Percentiles rank a stretch among this genome's conserved stretches.
These are phyloP conservation scores for Megaceryle torquata DNA, from an alignment of 2,113 vertebrate genomes.

Conservation along the genomic window DNA sequence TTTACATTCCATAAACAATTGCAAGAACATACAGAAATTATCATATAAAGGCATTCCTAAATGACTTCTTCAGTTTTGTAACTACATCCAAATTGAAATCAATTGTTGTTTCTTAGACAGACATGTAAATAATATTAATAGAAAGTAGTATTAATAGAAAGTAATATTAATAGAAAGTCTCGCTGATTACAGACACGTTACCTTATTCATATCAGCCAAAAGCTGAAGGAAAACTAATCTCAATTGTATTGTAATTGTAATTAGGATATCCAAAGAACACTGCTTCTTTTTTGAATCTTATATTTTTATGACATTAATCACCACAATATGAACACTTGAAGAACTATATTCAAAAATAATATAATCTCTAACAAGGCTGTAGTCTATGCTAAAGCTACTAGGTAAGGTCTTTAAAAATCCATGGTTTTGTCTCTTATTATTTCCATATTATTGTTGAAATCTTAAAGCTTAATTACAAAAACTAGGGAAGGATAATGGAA, in stretches of 20 bases:
- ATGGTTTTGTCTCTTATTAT: neutral
- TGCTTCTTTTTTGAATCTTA: neutral
- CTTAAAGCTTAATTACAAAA: neutral
- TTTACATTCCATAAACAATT: neutral
- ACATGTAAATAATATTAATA: neutral
- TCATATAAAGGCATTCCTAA: neutral
- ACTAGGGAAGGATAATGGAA: neutral
- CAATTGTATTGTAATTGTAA: neutral
- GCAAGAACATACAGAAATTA: neutral
- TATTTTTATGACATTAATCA: neutral
- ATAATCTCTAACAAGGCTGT: neutral
- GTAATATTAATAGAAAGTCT: neutral
- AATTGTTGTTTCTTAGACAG: neutral
- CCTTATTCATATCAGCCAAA: neutral
- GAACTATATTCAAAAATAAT: neutral
- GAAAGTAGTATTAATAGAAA: neutral
- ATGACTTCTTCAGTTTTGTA: neutral
- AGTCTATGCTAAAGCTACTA: neutral
- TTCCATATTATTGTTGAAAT: neutral
- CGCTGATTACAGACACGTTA: neutral
- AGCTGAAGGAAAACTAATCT: neutral
- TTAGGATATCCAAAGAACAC: neutral
- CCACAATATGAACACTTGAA: neutral
- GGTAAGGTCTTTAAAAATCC: neutral
- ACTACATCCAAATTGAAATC: neutral